Conservation (phyloP, 2,113 vertebrate genomes). For the Anoplopoma fimbria region DNA sequence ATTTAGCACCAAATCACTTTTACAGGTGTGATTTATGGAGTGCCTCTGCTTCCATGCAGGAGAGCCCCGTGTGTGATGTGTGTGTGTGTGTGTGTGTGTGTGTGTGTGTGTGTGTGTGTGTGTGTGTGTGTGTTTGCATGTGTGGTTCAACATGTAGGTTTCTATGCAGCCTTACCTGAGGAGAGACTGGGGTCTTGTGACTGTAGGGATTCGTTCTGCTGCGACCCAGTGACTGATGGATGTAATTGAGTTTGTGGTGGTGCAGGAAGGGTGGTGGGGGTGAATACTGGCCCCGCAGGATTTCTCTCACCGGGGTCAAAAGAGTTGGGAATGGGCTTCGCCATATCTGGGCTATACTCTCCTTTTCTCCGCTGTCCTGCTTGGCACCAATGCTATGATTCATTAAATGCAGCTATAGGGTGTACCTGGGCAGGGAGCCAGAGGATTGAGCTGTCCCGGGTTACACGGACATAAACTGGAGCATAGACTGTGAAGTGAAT, state of each 20-base stretch:
- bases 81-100: slow-evolving; percentile 25
- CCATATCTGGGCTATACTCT: slow-evolving; percentile 37
- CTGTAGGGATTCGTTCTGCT: slow-evolving; percentile 24
- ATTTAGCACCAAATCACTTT: slow-evolving; percentile 77
- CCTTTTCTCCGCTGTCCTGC: slow-evolving; percentile 48
- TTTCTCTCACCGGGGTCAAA: slow-evolving; percentile 63
- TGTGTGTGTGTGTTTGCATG: slow-evolving; percentile 3
- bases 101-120: slow-evolving; percentile 12
- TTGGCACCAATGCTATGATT: slow-evolving; percentile 73
- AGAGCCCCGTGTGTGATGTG: slow-evolving; percentile 10
- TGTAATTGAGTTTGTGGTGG: slow-evolving; percentile 62
- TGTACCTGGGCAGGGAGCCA: slow-evolving; percentile 73
- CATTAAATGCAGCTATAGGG: slow-evolving; percentile 77
- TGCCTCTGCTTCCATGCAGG: slow-evolving; percentile 33
- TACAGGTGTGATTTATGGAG: slow-evolving; percentile 77
- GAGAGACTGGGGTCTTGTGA: slow-evolving; percentile 45
- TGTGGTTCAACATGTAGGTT: slow-evolving; percentile 12
- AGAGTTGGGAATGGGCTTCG: slow-evolving; percentile 26
- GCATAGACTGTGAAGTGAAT: slow-evolving; percentile 54
- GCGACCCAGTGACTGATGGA: slow-evolving; percentile 58
- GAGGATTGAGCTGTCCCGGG: slow-evolving; percentile 70
- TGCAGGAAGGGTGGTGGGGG: slow-evolving; percentile 49
- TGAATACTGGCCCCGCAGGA: slow-evolving; percentile 58
- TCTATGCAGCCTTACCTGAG: slow-evolving; percentile 42
- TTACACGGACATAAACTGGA: slow-evolving; percentile 69